Conservation (phyloP, 2,888 invertebrate species). For the Caenorhabditis angaria region DNA sequence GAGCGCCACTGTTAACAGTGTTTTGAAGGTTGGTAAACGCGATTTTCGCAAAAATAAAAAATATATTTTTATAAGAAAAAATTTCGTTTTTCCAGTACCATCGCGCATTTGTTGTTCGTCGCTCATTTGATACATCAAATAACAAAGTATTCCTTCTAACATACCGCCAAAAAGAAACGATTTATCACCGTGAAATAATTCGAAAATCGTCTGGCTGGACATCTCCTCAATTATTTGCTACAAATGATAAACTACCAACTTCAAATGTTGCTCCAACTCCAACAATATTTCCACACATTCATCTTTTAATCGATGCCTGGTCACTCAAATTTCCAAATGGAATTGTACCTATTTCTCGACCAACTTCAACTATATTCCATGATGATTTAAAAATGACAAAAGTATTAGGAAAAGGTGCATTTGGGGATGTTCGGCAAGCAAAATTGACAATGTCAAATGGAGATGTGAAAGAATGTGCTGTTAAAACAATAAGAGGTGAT, state of each 20-base stretch:
- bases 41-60: too few relatives aligned
- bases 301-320: not conserved
- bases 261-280: too few relatives aligned
- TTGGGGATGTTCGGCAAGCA: not conserved
- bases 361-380: not conserved
- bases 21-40: not conserved
- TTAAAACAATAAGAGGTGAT: not conserved
- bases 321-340: not conserved
- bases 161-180: not conserved
- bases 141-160: not conserved
- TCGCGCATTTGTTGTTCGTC: not conserved
- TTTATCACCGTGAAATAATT: not conserved
- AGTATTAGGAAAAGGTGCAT: not conserved
- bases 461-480: not conserved
- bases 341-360: not conserved
- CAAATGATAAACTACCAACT: too few relatives aligned
- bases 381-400: not conserved
- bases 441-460: not conserved
- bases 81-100: not conserved
- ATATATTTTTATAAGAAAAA: too few relatives aligned
- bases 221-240: not conserved
- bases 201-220: not conserved
- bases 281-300: not conserved
- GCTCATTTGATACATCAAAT: not conserved
- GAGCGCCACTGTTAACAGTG: not conserved